Percentiles rank a stretch among this genome's conserved stretches.
Evolutionary conservation across 1,140 invertebrate species (phyloP).

Genomic region (Semibalanus balanoides): DNA sequence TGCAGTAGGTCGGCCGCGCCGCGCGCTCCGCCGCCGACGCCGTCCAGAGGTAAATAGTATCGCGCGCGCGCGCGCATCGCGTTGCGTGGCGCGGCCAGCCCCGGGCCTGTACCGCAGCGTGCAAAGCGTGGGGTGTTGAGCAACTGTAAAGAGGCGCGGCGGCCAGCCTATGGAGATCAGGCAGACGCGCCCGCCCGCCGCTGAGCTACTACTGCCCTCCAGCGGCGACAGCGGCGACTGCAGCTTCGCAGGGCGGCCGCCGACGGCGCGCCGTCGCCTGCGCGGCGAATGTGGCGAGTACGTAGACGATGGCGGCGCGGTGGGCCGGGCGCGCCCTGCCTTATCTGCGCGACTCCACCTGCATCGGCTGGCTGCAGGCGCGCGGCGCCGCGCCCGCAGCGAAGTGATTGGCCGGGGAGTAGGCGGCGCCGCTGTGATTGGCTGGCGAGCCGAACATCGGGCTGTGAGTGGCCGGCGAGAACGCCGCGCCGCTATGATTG

Average conservation of each 20-base stretch:
- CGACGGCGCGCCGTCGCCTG: not conserved
- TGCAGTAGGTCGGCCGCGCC: no score
- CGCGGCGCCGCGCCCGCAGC: no score
- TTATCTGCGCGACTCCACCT: not conserved
- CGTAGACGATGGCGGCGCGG: not conserved
- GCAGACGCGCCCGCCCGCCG: no score
- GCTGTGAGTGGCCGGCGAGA: not conserved
- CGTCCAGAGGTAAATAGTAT: not conserved
- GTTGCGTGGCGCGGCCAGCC: no score
- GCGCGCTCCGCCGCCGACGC: no score
- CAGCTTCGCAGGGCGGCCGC: not conserved
- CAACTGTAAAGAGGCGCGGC: not conserved
- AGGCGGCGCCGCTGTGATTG: not conserved
- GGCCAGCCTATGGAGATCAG: not conserved
- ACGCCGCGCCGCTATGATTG: not conserved
- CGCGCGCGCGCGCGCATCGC: no score
- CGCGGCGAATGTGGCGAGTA: not conserved
- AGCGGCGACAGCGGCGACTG: not conserved
- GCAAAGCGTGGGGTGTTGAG: not conserved
- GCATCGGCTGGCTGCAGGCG: not conserved
- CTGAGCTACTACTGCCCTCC: not conserved
- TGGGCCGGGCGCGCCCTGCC: no score
- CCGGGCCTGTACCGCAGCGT: no score
- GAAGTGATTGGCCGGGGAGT: not conserved
- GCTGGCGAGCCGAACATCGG: not conserved